A percentile compares a stretch with the other conserved stretches of the same genome.
Conservation (phyloP, 2,797 vertebrate genomes). For the Falco biarmicus region DNA sequence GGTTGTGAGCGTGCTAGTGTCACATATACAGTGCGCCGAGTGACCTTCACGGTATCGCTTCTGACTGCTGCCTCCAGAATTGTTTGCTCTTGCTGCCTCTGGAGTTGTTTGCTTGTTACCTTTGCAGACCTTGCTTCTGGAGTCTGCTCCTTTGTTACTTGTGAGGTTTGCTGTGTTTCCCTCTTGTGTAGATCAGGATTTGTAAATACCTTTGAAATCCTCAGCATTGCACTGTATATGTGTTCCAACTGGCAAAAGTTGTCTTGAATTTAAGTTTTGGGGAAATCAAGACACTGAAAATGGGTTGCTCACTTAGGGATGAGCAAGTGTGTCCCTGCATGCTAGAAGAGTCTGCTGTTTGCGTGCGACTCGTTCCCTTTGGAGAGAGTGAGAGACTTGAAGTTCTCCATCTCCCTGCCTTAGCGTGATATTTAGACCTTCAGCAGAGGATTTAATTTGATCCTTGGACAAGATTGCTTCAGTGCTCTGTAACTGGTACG, state of each 20-base stretch:
- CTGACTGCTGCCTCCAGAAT: background rate
- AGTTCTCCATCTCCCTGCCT: background rate
- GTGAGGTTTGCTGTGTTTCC: background rate
- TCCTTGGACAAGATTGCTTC: background rate
- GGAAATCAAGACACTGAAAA: accelerated
- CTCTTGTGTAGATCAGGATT: background rate
- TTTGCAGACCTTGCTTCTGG: background rate
- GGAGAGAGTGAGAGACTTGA: background rate
- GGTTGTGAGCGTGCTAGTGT: background rate
- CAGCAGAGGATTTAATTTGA: background rate
- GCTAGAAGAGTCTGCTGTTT: background rate
- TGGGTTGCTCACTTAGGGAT: background rate
- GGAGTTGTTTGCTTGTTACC: background rate
- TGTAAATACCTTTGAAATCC: background rate
- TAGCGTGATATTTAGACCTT: background rate
- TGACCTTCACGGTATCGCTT: background rate
- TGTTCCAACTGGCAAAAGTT: background rate
- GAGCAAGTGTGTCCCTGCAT: background rate
- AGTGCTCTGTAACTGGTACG: background rate
- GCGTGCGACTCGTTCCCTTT: accelerated
- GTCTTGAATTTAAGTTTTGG: background rate
- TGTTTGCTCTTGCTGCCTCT: background rate
- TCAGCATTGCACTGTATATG: background rate
- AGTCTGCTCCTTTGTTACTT: background rate
- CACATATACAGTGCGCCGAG: accelerated